phyloP scores from a whole-genome alignment of 2,888 invertebrate genomes.

The Encarsia formosa region DNA sequence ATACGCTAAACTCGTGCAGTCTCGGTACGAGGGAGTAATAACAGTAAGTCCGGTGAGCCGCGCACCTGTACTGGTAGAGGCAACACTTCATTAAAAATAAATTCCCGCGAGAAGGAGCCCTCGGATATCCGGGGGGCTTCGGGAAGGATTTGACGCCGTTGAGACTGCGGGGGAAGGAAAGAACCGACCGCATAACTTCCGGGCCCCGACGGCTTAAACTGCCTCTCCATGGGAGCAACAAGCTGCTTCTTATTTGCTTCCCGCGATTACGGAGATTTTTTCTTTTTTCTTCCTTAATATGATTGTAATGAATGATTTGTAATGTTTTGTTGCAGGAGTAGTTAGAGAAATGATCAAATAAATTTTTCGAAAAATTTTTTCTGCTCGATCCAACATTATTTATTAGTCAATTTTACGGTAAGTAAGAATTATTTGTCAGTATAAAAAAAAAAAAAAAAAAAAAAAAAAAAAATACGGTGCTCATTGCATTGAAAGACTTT shows the following conservation, averaged over 20 bases:
- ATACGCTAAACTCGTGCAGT: too few relatives aligned
- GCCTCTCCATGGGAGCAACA: conserved; percentile 15
- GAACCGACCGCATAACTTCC: conserved; percentile 35
- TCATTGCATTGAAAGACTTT: too few relatives aligned
- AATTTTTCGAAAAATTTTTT: too few relatives aligned
- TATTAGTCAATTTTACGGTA: too few relatives aligned
- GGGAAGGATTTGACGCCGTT: conserved; percentile 49
- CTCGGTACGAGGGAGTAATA: conserved; percentile 4
- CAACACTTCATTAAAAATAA: conserved; percentile 57
- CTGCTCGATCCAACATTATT: too few relatives aligned
- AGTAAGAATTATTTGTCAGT: too few relatives aligned
- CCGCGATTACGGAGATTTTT: neutral
- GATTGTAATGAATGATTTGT: too few relatives aligned
- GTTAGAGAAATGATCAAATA: too few relatives aligned
- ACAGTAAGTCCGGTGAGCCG: neutral
- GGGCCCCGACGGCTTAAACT: neutral
- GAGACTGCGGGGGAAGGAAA: conserved; percentile 5
- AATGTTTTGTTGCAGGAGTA: too few relatives aligned
- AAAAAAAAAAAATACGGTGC: too few relatives aligned
- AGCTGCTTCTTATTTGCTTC: conserved; percentile 29
- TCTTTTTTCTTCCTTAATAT: too few relatives aligned
- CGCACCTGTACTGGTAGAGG: conserved; percentile 10
- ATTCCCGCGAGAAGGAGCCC: conserved; percentile 52
- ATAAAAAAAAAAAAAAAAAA: too few relatives aligned
- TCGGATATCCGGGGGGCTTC: conserved; percentile 51